phyloP scores from a whole-genome alignment of 2,888 invertebrate genomes.

The Hololepta plana region DNA sequence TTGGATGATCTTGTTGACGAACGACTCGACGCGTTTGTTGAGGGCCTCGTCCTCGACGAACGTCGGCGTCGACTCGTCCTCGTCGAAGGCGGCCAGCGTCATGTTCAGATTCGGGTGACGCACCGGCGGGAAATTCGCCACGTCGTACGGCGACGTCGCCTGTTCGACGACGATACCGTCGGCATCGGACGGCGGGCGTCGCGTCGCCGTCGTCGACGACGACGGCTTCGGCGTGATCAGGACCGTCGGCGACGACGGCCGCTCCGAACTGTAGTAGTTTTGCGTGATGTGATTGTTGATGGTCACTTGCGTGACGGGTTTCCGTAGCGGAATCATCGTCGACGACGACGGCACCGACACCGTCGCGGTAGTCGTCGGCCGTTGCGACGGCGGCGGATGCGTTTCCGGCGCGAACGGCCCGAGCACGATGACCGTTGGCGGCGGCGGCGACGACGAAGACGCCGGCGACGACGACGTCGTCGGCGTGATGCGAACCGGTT shows the following conservation, averaged over 20 bases:
- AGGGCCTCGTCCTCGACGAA: slow-evolving; percentile 60
- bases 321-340: slow-evolving; percentile 15
- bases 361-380: not conserved
- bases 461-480: slow-evolving; percentile 8
- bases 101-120: slow-evolving; percentile 67
- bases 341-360: not conserved
- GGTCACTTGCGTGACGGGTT: slow-evolving; percentile 33
- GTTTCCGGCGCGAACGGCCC: slow-evolving; percentile 24
- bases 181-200: slow-evolving; percentile 14
- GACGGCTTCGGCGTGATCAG: slow-evolving; percentile 53
- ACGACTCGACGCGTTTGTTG: slow-evolving; percentile 61
- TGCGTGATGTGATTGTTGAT: slow-evolving; percentile 43
- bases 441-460: slow-evolving; percentile 23
- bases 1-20: slow-evolving; percentile 69
- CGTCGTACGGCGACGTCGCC: slow-evolving; percentile 42
- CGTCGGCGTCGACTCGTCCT: slow-evolving; percentile 58
- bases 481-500: too few relatives aligned
- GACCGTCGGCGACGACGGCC: slow-evolving; percentile 41
- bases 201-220: slow-evolving; percentile 15
- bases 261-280: slow-evolving; percentile 31
- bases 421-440: slow-evolving; percentile 41
- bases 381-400: slow-evolving; percentile 5
- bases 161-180: slow-evolving; percentile 28
- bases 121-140: slow-evolving; percentile 70
- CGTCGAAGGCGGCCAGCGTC: slow-evolving; percentile 36